A percentile compares a stretch with the other conserved stretches of the same genome.
Evolutionary conservation across 1,140 invertebrate species (phyloP).

Genomic region (Centruroides sculpturatus): DNA sequence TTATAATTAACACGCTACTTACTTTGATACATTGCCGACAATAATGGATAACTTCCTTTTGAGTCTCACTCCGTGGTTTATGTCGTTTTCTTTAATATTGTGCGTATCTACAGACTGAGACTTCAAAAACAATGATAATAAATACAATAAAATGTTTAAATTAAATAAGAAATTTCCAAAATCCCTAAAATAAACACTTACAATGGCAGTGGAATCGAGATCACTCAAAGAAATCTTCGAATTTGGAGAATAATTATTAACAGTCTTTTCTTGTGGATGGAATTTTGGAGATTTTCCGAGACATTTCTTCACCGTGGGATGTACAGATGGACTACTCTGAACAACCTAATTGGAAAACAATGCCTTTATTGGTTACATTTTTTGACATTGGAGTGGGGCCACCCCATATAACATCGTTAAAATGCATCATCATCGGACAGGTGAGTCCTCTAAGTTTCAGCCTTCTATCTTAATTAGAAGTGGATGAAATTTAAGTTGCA

Average conservation of each 20-base stretch:
- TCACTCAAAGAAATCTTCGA: conserved; percentile 19
- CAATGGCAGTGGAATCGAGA: no score
- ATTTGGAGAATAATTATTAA: conserved; percentile 7
- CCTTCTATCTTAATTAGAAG: no score
- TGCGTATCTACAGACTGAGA: background rate
- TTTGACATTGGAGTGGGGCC: no score
- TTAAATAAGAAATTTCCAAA: no score
- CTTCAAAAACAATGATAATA: conserved; percentile 17
- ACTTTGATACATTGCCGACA: conserved; percentile 74
- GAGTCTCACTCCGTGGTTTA: background rate
- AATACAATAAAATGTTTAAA: no score
- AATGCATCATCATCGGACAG: no score
- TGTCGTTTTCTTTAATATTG: background rate
- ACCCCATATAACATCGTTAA: no score
- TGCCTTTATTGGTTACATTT: background rate
- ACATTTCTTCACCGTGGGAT: conserved; percentile 28
- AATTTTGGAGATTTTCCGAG: conserved; percentile 20
- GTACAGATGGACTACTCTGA: conserved; percentile 19
- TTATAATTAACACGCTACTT: conserved; percentile 8
- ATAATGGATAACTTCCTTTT: conserved; percentile 35
- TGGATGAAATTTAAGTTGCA: no score
- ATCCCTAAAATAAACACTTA: no score
- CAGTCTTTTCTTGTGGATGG: conserved; percentile 4
- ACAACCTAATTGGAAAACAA: background rate
- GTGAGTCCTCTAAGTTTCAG: no score